phyloP scores from a whole-genome alignment of 2,888 invertebrate species.

The Ceramica pisi region DNA sequence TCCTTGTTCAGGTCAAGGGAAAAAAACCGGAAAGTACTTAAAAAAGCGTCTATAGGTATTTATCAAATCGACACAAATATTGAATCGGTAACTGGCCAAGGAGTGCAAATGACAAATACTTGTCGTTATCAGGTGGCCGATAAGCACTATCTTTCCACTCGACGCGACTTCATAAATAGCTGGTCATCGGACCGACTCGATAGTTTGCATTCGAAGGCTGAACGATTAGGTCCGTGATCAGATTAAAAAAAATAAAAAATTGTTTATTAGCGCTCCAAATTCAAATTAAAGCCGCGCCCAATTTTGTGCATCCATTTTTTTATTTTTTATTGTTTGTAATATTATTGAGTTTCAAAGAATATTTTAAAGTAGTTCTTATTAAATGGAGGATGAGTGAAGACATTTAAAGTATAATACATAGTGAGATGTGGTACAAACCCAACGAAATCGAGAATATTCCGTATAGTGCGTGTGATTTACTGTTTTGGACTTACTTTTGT shows the following conservation, averaged over 20 bases:
- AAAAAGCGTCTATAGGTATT: constrained; percentile 51
- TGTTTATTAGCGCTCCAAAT: constrained; percentile 48
- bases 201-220: constrained; percentile 72
- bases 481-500: constrained; percentile 79
- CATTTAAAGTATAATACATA: constrained; percentile 59
- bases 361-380: constrained; percentile 31
- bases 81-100: constrained; percentile 70
- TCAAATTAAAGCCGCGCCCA: constrained; percentile 47
- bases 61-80: constrained; percentile 69
- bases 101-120: constrained; percentile 84
- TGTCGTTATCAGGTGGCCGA: constrained; percentile 84
- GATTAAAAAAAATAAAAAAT: constrained; percentile 38
- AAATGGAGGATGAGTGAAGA: constrained; percentile 65
- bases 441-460: constrained; percentile 76
- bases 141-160: constrained; percentile 81
- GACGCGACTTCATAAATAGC: constrained; percentile 80
- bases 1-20: constrained; percentile 64
- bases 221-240: constrained; percentile 44
- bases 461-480: constrained; percentile 71
- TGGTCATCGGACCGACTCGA: constrained; percentile 72
- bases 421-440: constrained; percentile 78
- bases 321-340: background rate
- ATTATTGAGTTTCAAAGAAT: background rate
- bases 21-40: constrained; percentile 60
- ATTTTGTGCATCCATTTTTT: background rate